These are phyloP conservation scores for Garrulus glandarius DNA, from an alignment of 2,797 vertebrate species.

Conservation along the genomic window DNA sequence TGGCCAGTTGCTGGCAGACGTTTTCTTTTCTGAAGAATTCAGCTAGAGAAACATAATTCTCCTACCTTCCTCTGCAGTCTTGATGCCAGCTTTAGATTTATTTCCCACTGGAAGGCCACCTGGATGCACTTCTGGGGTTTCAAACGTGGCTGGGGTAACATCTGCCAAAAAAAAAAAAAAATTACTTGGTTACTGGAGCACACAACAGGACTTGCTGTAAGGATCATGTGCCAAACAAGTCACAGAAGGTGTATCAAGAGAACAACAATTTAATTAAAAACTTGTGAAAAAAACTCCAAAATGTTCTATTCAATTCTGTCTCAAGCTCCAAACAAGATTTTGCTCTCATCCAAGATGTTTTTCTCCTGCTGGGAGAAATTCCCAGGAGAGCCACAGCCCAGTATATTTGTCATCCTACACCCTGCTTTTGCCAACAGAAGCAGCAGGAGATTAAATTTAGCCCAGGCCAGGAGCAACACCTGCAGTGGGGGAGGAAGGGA, in stretches of 20 bases:
- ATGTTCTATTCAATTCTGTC: background rate
- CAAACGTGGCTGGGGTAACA: conserved; percentile 92
- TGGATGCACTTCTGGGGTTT: conserved; percentile 87
- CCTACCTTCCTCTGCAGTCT: conserved; percentile 78
- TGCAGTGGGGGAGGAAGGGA: background rate
- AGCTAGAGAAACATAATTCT: background rate
- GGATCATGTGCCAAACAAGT: background rate
- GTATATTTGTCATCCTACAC: fast-evolving
- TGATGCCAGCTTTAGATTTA: conserved; percentile 63
- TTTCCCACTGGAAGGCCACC: conserved; percentile 72
- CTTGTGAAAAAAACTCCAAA: background rate
- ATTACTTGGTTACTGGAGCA: background rate
- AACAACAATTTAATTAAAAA: background rate
- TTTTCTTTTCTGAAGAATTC: background rate
- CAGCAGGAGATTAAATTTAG: background rate
- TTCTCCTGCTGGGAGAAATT: background rate
- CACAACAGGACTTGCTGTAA: background rate
- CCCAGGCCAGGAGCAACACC: background rate
- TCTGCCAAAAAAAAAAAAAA: conserved; percentile 69
- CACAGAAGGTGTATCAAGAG: background rate
- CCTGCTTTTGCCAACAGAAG: background rate
- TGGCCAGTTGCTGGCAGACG: background rate
- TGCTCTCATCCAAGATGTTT: background rate
- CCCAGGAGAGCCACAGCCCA: background rate
- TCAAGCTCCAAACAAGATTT: background rate